A percentile compares a stretch with the other conserved stretches of the same genome.
phyloP scores from a whole-genome alignment of 2,888 invertebrate genomes.

The Drosophila paranaensis region DNA sequence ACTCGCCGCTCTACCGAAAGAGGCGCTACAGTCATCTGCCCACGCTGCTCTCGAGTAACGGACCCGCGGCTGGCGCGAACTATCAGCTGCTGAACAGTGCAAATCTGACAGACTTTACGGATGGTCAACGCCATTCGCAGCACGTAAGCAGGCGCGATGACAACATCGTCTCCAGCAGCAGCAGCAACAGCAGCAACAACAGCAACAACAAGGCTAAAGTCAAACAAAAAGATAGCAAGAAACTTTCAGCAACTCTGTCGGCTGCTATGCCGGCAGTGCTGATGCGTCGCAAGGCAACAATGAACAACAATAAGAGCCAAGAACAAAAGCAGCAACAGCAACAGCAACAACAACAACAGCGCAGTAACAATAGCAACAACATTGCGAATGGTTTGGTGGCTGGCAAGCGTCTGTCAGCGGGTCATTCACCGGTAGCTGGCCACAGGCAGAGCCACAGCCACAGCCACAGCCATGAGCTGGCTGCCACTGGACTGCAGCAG shows the following conservation, averaged over 20 bases:
- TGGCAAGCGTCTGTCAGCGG: conserved; percentile 68
- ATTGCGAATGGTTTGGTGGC: conserved; percentile 75
- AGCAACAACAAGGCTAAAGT: conserved; percentile 45
- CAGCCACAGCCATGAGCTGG: conserved; percentile 28
- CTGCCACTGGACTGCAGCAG: conserved; percentile 59
- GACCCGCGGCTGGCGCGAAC: conserved; percentile 61
- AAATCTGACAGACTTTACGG: conserved; percentile 64
- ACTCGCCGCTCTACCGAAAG: conserved; percentile 82
- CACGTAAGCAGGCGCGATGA: conserved; percentile 81
- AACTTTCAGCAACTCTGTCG: conserved; percentile 64
- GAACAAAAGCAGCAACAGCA: conserved; percentile 46
- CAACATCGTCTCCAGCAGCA: conserved; percentile 36
- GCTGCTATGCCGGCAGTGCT: conserved; percentile 70
- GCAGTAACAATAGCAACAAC: conserved; percentile 52
- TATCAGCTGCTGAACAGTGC: conserved; percentile 71
- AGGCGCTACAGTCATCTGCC: conserved; percentile 78
- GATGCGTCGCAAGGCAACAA: conserved; percentile 61
- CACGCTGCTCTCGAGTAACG: conserved; percentile 65
- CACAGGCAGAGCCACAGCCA: neutral
- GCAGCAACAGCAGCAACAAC: conserved; percentile 24
- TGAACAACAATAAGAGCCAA: conserved; percentile 40
- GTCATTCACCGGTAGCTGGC: conserved; percentile 67
- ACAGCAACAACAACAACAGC: conserved; percentile 33
- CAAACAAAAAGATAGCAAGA: conserved; percentile 67
- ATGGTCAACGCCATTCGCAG: conserved; percentile 74